Evolutionary conservation across 2,888 invertebrate species (phyloP).

Genomic region (Macaria notata): DNA sequence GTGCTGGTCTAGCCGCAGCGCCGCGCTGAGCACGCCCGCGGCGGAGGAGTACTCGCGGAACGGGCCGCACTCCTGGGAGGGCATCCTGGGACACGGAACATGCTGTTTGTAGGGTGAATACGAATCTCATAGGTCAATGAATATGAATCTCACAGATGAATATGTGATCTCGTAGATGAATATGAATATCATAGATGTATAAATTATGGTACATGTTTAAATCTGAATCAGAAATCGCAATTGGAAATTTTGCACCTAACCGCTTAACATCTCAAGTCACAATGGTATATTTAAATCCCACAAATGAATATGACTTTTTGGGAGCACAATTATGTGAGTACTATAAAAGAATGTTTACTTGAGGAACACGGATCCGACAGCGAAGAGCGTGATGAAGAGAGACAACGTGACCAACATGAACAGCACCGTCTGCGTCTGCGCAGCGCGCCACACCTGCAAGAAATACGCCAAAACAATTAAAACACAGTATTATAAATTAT

Average conservation of each 20-base stretch:
- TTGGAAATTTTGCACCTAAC: too few species aligned
- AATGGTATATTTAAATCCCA: too few species aligned
- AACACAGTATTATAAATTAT: too few species aligned
- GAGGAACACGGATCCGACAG: conserved; percentile 85
- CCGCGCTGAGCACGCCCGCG: conserved; percentile 80
- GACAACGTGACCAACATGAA: conserved; percentile 86
- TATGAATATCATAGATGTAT: too few species aligned
- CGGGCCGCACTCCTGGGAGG: conserved; percentile 84
- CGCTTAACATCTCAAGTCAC: too few species aligned
- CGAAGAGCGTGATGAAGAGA: conserved; percentile 82
- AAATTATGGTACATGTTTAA: too few species aligned
- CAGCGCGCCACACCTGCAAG: conserved; percentile 80
- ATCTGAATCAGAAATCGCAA: too few species aligned
- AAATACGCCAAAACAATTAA: background rate
- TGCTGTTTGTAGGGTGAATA: too few species aligned
- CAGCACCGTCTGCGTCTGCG: conserved; percentile 89
- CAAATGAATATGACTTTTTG: too few species aligned
- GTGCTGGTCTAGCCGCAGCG: conserved; percentile 73
- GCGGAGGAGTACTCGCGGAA: conserved; percentile 80
- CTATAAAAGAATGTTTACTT: conserved; percentile 59
- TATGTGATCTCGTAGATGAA: too few species aligned
- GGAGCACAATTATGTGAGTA: background rate
- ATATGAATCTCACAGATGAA: too few species aligned
- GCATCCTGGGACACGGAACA: conserved; percentile 59
- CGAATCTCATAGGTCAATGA: too few species aligned